These are phyloP conservation scores for Oceanodroma tethys DNA, from an alignment of 2,113 vertebrate species.

Conservation along the genomic window DNA sequence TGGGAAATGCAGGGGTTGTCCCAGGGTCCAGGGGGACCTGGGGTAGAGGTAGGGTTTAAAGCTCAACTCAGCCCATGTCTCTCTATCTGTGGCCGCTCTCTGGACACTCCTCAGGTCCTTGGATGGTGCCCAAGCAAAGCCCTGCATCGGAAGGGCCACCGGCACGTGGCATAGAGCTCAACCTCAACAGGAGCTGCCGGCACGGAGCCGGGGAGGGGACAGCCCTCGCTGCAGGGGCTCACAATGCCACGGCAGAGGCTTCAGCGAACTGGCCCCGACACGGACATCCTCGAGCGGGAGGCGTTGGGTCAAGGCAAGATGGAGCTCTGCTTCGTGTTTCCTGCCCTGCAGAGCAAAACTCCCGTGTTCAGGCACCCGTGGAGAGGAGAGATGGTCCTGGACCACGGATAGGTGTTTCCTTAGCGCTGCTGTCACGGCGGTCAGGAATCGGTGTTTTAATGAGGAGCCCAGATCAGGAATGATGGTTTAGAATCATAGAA, in stretches of 20 bases:
- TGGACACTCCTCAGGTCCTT: neutral
- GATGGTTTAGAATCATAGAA: no score
- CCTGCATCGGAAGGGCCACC: neutral
- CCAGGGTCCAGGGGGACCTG: neutral
- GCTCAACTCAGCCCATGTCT: neutral
- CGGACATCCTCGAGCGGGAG: neutral
- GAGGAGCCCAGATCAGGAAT: neutral
- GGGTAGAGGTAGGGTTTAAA: neutral
- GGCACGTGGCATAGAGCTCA: neutral
- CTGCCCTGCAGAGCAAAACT: neutral
- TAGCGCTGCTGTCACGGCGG: neutral
- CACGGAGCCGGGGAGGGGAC: neutral
- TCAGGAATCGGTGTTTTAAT: neutral
- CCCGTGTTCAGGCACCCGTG: fast-evolving
- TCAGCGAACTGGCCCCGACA: neutral
- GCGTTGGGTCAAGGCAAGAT: neutral
- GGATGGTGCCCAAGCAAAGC: neutral
- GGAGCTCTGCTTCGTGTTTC: neutral
- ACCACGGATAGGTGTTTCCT: neutral
- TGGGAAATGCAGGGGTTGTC: neutral
- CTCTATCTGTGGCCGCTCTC: neutral
- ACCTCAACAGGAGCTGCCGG: neutral
- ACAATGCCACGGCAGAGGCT: neutral
- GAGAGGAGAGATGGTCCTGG: neutral
- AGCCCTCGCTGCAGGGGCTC: neutral